A percentile compares a stretch with the other conserved stretches of the same genome.
These are phyloP conservation scores for Cosmopolites sordidus DNA, from an alignment of 2,888 invertebrate genomes.

Conservation along the genomic window DNA sequence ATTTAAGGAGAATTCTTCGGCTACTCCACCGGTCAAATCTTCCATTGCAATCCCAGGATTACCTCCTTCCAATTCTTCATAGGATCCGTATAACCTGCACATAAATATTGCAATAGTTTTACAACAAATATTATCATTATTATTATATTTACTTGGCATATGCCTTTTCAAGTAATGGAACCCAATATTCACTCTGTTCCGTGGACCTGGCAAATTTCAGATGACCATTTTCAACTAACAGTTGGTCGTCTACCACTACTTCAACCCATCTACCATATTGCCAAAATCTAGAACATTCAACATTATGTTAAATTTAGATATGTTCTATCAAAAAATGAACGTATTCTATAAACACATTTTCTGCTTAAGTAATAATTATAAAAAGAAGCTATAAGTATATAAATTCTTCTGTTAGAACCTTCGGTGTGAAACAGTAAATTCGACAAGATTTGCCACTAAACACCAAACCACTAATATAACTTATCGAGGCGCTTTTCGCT, in stretches of 20 bases:
- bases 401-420: too few species aligned
- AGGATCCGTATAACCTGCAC: conserved; percentile 31
- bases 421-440: too few species aligned
- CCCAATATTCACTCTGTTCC: conserved; percentile 88
- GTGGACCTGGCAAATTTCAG: conserved; percentile 81
- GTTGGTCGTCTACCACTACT: conserved; percentile 84
- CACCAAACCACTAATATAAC: too few species aligned
- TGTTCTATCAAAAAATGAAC: too few species aligned
- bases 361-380: too few species aligned
- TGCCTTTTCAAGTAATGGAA: conserved; percentile 87
- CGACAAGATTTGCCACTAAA: too few species aligned
- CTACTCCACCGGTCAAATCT: conserved; percentile 93
- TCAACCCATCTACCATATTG: conserved; percentile 91
- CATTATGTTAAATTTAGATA: too few species aligned
- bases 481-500: too few species aligned
- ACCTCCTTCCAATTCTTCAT: conserved; percentile 67
- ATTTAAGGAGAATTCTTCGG: conserved; percentile 58
- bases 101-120: too few species aligned
- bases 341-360: too few species aligned
- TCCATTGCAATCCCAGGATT: conserved; percentile 97
- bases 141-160: conserved; percentile 69
- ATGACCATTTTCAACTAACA: conserved; percentile 78
- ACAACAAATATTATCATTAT: too few species aligned
- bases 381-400: too few species aligned
- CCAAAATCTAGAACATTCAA: conserved; percentile 66